Evolutionary conservation across 2,113 vertebrate genomes (phyloP).

Genomic region (Ardeotis arabs): DNA sequence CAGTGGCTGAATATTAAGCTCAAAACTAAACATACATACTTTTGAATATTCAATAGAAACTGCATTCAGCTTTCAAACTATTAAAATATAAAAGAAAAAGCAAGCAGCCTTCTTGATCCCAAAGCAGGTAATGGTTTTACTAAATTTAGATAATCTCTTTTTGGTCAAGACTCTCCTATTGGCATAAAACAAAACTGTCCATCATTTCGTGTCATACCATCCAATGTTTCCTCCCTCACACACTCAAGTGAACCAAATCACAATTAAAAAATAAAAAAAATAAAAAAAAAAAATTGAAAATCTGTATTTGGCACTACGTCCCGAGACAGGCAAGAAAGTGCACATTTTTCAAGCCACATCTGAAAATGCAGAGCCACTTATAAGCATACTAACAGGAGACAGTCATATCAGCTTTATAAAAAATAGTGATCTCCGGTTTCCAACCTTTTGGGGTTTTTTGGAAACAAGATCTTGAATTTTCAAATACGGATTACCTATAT

Average conservation of each 20-base stretch:
- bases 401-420: background rate
- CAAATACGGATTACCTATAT: background rate
- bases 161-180: constrained; percentile 26
- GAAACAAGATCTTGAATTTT: background rate
- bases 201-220: background rate
- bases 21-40: background rate
- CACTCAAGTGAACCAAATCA: background rate
- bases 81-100: background rate
- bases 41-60: constrained; percentile 44
- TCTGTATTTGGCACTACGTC: background rate
- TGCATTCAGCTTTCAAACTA: constrained; percentile 50
- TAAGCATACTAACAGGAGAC: background rate
- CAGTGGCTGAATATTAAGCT: background rate
- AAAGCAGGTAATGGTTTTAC: constrained; percentile 18
- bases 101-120: background rate
- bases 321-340: background rate
- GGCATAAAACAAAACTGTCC: background rate
- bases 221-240: background rate
- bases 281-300: background rate
- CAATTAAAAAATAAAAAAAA: background rate
- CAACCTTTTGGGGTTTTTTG: background rate
- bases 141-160: constrained; percentile 62
- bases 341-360: background rate
- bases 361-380: background rate
- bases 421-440: background rate